Percentiles rank a stretch among this genome's conserved stretches.
Evolutionary conservation across 2,888 invertebrate species (phyloP).

Genomic region (Rhamphomyia laevipes): DNA sequence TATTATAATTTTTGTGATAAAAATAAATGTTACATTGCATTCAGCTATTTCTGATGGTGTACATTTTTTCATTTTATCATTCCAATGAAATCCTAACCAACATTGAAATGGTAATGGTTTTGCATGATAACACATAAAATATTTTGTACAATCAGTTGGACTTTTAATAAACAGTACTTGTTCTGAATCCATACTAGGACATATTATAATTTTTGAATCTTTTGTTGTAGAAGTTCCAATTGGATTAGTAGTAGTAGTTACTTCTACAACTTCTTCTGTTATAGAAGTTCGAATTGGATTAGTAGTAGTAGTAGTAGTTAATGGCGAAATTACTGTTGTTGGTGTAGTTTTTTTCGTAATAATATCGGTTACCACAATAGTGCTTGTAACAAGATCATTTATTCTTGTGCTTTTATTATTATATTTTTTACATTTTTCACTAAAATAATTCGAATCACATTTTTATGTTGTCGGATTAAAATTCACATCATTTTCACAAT

Average conservation of each 20-base stretch:
- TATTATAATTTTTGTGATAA: background rate
- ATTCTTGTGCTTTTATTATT: background rate
- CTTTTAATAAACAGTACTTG: conserved; percentile 6
- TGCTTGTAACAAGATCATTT: background rate
- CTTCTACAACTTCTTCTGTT: too few species aligned
- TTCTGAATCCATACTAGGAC: conserved; percentile 3
- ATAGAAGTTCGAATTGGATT: too few species aligned
- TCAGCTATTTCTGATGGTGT: conserved; percentile 8
- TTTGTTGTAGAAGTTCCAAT: background rate
- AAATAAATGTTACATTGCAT: conserved; percentile 1
- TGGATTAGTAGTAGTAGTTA: too few species aligned
- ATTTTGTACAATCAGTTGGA: conserved; percentile 10
- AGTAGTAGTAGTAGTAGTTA: too few species aligned
- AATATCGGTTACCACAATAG: background rate
- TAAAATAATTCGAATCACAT: conserved; percentile 11
- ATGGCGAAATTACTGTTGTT: background rate
- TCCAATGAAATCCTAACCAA: conserved; percentile 7
- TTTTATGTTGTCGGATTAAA: conserved; percentile 11
- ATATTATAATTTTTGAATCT: background rate
- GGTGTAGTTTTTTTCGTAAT: background rate
- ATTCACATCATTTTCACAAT: conserved; percentile 6
- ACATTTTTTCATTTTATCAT: conserved; percentile 3
- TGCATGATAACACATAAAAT: conserved; percentile 8
- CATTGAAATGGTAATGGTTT: background rate
- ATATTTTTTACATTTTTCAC: background rate